Base-by-base conservation (phyloP, 1,140 invertebrate species). In the Eueides isabella region DNA sequence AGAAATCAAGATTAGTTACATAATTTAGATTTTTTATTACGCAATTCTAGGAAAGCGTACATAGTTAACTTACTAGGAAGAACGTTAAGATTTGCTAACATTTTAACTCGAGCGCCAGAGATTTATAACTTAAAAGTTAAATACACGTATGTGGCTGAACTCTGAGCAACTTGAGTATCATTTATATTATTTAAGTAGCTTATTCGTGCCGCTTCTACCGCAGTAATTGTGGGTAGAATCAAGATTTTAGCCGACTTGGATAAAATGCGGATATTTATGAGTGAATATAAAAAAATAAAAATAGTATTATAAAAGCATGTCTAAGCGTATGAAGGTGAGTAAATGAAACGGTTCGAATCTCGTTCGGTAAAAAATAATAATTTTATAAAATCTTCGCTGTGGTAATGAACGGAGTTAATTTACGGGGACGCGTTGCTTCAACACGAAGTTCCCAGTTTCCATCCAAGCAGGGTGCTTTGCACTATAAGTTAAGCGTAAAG, bases 101-200 rank as follows among this genome's bases (percentile, higher is more conserved):
- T 55, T 55, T 55, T 55, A 55, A 55, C 48, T 26, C 7, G 48
- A 55, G 26, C 48, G 19, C 19, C 48, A 55, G 48, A 26, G 48
- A 55, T 55, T 23, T 55, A 55, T 55, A 55, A 55, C 19, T 55
- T 26, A 55, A 55, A 55, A 55, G 48, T 55, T 55, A 55, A 55
- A 55, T 55, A 55, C 48, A 55, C 48, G 19, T 23, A 55, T 55
- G 48, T 55, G 48, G 48, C 19, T 55, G 19, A 55, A 55, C 16
- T 55, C 48, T 19, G 9, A n/a, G 48, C 48, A 55, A 26, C 48
- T 55, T 26, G 48, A 55, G 48, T 55, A 55, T 55, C 48, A 55
- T 55, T 55, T 55, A 55, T 55, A 55, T 55, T 55, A 55, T 55
- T 55, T 55, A 55, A 55, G 48, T 55, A 55, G 48, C 48, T 55